phyloP scores from a whole-genome alignment of 2,113 vertebrate species.

The Kobus ellipsiprymnus region DNA sequence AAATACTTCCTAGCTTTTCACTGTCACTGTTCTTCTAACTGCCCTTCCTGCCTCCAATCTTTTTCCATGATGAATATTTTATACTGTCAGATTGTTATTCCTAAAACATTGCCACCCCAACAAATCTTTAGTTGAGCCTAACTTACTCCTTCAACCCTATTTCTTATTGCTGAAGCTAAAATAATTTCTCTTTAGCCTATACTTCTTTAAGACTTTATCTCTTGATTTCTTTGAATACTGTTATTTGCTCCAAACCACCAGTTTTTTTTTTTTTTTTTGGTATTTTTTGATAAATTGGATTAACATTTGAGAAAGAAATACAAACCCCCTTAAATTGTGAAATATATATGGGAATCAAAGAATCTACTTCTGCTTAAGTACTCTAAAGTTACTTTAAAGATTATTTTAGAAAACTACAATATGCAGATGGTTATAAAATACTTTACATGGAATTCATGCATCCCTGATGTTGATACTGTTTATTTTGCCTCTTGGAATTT shows the following conservation, averaged over 20 bases:
- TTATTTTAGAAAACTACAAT: conserved; percentile 56
- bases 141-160: neutral
- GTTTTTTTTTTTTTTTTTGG: neutral
- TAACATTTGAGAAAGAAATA: conserved; percentile 6
- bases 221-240: neutral
- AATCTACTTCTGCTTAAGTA: conserved; percentile 33
- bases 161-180: neutral
- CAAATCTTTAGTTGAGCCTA: neutral
- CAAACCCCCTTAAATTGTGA: neutral
- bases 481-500: conserved; percentile 65
- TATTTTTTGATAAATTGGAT: conserved; percentile 12
- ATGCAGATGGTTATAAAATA: conserved; percentile 48
- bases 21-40: neutral
- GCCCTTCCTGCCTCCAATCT: neutral
- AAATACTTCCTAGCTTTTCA: neutral
- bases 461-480: conserved; percentile 60
- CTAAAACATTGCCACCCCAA: neutral
- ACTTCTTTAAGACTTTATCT: neutral
- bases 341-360: neutral
- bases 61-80: neutral
- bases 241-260: neutral
- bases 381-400: conserved; percentile 51
- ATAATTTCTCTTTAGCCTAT: neutral
- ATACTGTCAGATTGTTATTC: neutral
- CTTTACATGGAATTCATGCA: conserved; percentile 43